Evolutionary conservation across 2,113 vertebrate genomes (phyloP).

Genomic region (Origma solitaria): DNA sequence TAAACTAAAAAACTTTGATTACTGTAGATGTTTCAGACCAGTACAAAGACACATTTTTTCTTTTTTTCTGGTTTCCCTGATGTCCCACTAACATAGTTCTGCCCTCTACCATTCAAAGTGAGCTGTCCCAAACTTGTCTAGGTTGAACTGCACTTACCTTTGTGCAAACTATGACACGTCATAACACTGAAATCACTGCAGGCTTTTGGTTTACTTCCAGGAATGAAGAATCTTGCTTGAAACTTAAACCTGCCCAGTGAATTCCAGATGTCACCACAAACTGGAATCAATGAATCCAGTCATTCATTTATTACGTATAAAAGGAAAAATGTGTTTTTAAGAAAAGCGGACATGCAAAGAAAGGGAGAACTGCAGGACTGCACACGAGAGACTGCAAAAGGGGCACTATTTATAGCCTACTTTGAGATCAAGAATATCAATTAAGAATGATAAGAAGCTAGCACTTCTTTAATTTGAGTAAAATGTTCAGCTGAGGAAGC

Average conservation of each 20-base stretch:
- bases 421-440: not conserved
- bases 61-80: not conserved
- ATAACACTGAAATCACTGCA: not conserved
- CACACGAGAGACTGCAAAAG: not conserved
- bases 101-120: rapidly evolving
- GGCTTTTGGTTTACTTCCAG: not conserved
- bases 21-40: not conserved
- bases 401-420: not conserved
- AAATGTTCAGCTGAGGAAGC: not conserved
- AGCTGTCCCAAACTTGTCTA: not conserved
- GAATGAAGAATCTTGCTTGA: not conserved
- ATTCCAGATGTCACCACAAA: not conserved
- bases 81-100: not conserved
- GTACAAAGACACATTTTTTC: not conserved
- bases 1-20: not conserved
- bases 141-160: not conserved
- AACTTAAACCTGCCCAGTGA: not conserved
- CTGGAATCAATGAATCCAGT: not conserved
- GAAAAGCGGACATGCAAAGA: not conserved
- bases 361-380: not conserved
- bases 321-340: not conserved
- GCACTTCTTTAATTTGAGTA: not conserved
- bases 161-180: not conserved
- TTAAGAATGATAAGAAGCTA: not conserved
- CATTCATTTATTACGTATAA: not conserved